Conservation (phyloP, 2,888 invertebrate species). For the Melolontha melolontha region DNA sequence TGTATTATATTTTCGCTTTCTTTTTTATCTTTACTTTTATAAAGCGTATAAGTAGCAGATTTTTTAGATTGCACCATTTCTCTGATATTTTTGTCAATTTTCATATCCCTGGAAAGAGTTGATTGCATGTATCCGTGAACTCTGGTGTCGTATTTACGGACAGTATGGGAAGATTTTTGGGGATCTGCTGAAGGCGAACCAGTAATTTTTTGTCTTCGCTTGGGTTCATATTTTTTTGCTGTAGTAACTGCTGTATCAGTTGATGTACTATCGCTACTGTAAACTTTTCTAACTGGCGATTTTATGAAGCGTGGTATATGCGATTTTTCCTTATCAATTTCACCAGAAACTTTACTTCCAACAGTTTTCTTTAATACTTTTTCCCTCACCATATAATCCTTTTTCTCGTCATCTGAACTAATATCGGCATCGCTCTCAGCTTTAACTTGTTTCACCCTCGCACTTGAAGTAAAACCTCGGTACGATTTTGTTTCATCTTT, state of each 20-base stretch:
- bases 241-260: slow-evolving; percentile 43
- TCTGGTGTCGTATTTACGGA: slow-evolving; percentile 55
- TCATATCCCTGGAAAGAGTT: slow-evolving; percentile 70
- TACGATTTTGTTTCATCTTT: slow-evolving; percentile 26
- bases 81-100: slow-evolving; percentile 62
- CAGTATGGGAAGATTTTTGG: slow-evolving; percentile 46
- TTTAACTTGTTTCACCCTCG: slow-evolving; percentile 49
- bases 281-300: slow-evolving; percentile 41
- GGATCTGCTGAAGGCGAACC: slow-evolving; percentile 42
- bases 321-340: slow-evolving; percentile 37
- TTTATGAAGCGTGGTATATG: slow-evolving; percentile 47
- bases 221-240: slow-evolving; percentile 45
- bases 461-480: slow-evolving; percentile 37
- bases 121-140: slow-evolving; percentile 72
- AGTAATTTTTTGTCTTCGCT: slow-evolving; percentile 43
- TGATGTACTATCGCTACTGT: slow-evolving; percentile 49
- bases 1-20: slow-evolving; percentile 59
- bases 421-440: slow-evolving; percentile 59
- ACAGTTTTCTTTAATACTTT: slow-evolving; percentile 49
- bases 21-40: slow-evolving; percentile 57
- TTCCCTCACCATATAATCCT: slow-evolving; percentile 42
- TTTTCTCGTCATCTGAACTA: slow-evolving; percentile 60
- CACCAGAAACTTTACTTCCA: slow-evolving; percentile 18
- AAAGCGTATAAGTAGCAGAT: slow-evolving; percentile 25
- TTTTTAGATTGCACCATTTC: slow-evolving; percentile 44